A percentile compares a stretch with the other conserved stretches of the same genome.
These are phyloP conservation scores for Trissolcus brochymenae DNA, from an alignment of 2,888 invertebrate genomes.

Conservation along the genomic window DNA sequence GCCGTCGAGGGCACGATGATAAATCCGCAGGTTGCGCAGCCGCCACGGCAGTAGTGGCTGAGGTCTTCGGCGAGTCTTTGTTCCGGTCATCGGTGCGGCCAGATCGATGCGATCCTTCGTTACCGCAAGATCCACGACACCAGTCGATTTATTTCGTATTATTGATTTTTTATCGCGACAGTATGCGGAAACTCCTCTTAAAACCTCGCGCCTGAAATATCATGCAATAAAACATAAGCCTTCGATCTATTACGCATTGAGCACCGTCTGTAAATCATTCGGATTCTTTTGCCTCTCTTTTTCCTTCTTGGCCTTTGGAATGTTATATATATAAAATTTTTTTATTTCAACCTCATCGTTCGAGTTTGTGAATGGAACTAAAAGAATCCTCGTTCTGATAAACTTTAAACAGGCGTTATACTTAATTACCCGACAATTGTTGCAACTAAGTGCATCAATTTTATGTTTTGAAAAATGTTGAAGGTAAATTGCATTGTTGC, in stretches of 20 bases:
- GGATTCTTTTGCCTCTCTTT: conserved; percentile 1
- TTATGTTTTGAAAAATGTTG: too few relatives aligned
- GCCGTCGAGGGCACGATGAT: conserved; percentile 70
- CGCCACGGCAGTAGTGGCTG: conserved; percentile 12
- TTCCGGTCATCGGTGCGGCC: conserved; percentile 51
- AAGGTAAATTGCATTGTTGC: too few relatives aligned
- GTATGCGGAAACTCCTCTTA: conserved; percentile 21
- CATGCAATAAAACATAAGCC: conserved; percentile 39
- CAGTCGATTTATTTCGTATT: conserved; percentile 56
- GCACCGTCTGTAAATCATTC: conserved; percentile 18
- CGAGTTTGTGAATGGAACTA: background rate
- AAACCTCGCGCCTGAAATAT: conserved; percentile 46
- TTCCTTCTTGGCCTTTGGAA: conserved; percentile 12
- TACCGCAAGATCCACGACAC: conserved; percentile 52
- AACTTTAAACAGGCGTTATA: too few relatives aligned
- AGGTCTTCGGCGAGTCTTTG: conserved; percentile 45
- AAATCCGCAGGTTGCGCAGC: conserved; percentile 68
- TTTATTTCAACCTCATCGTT: conserved; percentile 14
- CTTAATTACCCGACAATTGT: too few relatives aligned
- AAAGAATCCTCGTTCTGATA: too few relatives aligned
- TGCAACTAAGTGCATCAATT: too few relatives aligned
- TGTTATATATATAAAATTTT: conserved; percentile 17
- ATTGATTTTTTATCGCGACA: conserved; percentile 54
- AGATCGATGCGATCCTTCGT: conserved; percentile 50
- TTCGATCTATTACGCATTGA: conserved; percentile 41